Base-by-base conservation (phyloP, 2,888 invertebrate genomes). In the Herminia tarsipennalis region DNA sequence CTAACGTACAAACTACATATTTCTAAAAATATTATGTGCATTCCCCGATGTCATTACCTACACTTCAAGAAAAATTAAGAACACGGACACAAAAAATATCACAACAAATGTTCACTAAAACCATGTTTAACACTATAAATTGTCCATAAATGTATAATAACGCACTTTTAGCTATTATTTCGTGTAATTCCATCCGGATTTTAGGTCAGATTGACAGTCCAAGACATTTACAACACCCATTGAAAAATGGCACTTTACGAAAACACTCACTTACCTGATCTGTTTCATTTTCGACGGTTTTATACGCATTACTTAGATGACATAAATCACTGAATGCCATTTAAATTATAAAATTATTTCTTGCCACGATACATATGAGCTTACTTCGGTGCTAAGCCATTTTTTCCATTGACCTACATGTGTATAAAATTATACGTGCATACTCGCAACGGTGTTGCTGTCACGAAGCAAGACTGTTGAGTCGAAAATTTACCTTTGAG, bases 261-360 rank as follows among this genome's bases (percentile, higher is more conserved):
- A 76, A 82, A 77, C 72, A 72, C 76, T 76, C 50, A 79, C 88
- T 86, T 81, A 92, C 92, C 86, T 88, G 89, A 78, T 91, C 91
- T 61, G 83, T 72, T 77, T 91, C 92, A 91, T 91, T 91, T 90
- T 91, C 91, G 75, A 88, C 81, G 75, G 82, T 80, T 88, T 90
- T 91, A 75, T 83, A 92, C 82, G 88, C 86, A 83, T 92, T 91
- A 76, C 87, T 78, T 88, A 88, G 77, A 78, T 87, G 90, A 84
- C 90, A 90, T 83, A 92, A 81, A 89, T 91, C 92, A 91, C 91
- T 92, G 90, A 88, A 92, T 86, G 92, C 92, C 92, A 92, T 92
- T 91, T 92, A 92, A 86, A 90, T 85, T 86, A 86, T 69, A 85
- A 90, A 86, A 80, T 81, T 88, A 85, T 86, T 86, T 82, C 83